Percentiles rank a stretch among this genome's conserved stretches.
Evolutionary conservation across 1,140 invertebrate genomes (phyloP).

Genomic region (Heliconius hewitsoni): DNA sequence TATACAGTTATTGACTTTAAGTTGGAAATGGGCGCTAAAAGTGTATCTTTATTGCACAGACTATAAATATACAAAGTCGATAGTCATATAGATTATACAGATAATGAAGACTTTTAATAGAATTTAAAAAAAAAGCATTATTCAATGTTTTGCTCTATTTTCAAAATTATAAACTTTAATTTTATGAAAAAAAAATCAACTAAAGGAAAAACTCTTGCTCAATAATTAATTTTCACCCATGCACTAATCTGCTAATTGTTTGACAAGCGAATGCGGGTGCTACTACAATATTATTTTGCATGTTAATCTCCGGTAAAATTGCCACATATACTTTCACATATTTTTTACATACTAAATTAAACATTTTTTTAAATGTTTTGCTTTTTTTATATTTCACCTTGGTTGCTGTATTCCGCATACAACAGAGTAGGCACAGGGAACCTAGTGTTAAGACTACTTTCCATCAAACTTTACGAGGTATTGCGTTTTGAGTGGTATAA

Average conservation of each 20-base stretch:
- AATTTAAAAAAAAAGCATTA: not conserved
- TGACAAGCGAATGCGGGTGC: constrained; percentile 16
- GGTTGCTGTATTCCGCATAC: too few relatives aligned
- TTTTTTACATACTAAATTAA: not conserved
- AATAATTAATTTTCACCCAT: not conserved
- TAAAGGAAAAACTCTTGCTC: not conserved
- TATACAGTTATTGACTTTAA: constrained; percentile 7
- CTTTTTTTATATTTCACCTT: too few relatives aligned
- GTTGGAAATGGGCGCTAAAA: not conserved
- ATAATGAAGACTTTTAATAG: not conserved
- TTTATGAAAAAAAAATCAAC: not conserved
- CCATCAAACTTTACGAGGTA: too few relatives aligned
- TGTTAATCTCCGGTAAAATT: not conserved
- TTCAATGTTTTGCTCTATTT: too few relatives aligned
- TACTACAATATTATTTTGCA: constrained; percentile 20
- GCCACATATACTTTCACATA: constrained; percentile 12
- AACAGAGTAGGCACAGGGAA: too few relatives aligned
- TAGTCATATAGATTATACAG: not conserved
- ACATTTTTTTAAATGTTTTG: too few relatives aligned
- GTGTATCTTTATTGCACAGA: not conserved
- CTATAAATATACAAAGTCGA: not conserved
- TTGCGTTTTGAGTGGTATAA: too few relatives aligned
- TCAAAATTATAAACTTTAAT: not conserved
- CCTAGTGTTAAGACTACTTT: too few relatives aligned
- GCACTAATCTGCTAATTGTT: constrained; percentile 1